These are phyloP conservation scores for Rhea pennata DNA, from an alignment of 2,113 vertebrate genomes.

Conservation along the genomic window DNA sequence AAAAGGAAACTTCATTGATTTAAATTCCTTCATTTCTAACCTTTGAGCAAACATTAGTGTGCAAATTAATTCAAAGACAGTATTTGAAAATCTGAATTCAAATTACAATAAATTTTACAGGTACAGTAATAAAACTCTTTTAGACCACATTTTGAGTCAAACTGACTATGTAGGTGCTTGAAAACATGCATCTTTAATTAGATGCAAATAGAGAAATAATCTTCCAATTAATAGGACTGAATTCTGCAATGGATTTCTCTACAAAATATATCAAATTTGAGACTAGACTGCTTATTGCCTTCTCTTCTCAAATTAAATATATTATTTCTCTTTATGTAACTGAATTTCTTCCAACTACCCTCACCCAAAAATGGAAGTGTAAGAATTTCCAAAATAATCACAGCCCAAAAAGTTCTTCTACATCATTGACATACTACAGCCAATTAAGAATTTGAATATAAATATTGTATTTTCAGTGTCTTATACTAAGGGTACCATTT, in stretches of 20 bases:
- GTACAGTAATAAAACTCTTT: neutral
- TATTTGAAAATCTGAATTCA: neutral
- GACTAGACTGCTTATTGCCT: neutral
- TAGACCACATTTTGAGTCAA: neutral
- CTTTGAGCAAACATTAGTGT: neutral
- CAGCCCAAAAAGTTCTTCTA: neutral
- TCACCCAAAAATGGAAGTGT: neutral
- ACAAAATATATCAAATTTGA: neutral
- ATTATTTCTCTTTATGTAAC: neutral
- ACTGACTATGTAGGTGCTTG: neutral
- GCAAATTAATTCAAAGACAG: no score
- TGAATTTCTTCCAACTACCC: neutral
- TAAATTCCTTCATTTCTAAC: neutral
- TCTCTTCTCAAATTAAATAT: neutral
- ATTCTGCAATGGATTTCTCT: neutral
- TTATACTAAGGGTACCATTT: neutral
- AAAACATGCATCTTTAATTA: neutral
- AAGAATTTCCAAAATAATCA: neutral
- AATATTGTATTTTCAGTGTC: neutral
- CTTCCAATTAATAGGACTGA: neutral
- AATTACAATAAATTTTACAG: neutral
- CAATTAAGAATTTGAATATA: neutral
- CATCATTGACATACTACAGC: neutral
- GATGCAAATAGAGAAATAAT: neutral
- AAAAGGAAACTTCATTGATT: neutral